Base-by-base conservation (phyloP, 2,888 invertebrate species). In the Lithophane semibrunnea region DNA sequence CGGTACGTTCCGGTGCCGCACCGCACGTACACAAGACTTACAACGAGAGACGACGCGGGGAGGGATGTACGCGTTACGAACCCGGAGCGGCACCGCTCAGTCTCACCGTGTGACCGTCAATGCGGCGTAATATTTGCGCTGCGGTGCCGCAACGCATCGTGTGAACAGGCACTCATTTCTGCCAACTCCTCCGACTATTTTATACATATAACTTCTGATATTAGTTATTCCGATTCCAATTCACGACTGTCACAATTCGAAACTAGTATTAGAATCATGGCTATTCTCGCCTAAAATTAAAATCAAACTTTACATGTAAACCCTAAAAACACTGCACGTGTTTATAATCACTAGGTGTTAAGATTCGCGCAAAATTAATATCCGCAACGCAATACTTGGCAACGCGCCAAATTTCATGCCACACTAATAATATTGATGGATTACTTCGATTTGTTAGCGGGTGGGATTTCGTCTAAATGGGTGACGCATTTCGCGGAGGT, bases 311-410 rank as follows among this genome's bases (percentile, higher is more conserved):
- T 73, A 54, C 24, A 0, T 29, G 80, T 21, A 13, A 49, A 52
- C 63, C 82, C 70, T 71, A 47, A 64, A 44, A 63, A 69, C 75
- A 79, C 54, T 52, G 52, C 66, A 5, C 12, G 68, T 88, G 89
- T 87, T 90, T 90, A 69, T 79, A 85, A 79, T 75, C 73, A 78
- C 82, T 75, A 76, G 81, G 87, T 83, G 86, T 84, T 86, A 80
- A 86, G 73, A 83, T 83, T 75, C 81, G 68, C 67, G 68, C 67
- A 75, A 86, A 87, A 88, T 88, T 88, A 86, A 86, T 89, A 87
- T 84, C 81, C 73, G n/a, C n/a, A n/a, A n/a, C n/a, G n/a, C n/a
- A n/a, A n/a, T n/a, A n/a, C n/a, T n/a, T n/a, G 85, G 85, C 80
- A 44, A 1, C 3, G 49, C 18, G 84, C 85, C 85, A 86, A 73